Base-by-base conservation (phyloP, 2,888 invertebrate genomes). In the Athrips mouffetella region DNA sequence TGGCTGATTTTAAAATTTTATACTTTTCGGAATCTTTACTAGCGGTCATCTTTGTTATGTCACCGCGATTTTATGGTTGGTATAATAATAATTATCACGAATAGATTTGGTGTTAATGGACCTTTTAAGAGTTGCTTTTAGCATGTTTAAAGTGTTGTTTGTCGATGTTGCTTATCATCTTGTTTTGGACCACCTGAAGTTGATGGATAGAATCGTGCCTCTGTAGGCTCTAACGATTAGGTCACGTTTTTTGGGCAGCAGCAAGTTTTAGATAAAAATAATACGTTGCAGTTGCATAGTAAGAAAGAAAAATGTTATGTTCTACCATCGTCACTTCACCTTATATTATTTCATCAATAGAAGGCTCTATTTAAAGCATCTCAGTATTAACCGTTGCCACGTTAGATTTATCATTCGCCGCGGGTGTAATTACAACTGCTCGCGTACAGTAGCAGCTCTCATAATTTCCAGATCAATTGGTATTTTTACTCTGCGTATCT, bases 21-120 rank as follows among this genome's bases (percentile, higher is more conserved):
- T 63, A 54, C 57, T 58, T 66, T 63, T 65, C 55, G 59, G 62
- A 56, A 52, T 67, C 55, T 63, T 60, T 63, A 56, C 40, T 51
- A 59, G 47, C 52, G 54, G 8, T 29, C 29, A 7, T 45, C 44
- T 65, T 74, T 79, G 76, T 76, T 72, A 60, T 76, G 78, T 74
- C 75, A 73, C 71, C 67, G 70, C 67, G 67, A 74, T 79, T 82
- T 81, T 76, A 81, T 78, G 76, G 75, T 70, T 53, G 53, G 59
- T 65, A 57, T 70, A 63, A 60, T 60, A 51, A 65, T 73, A 67
- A 78, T 80, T 74, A 76, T 73, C 63, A 58, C 51, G 52, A 55
- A 60, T 61, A 64, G 64, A 70, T 67, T 62, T 57, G 59, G 55
- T 54, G 50, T 70, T 75, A 70, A 77, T 72, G 63, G 64, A 48